Base-by-base conservation (phyloP, 2,797 vertebrate species). In the Coreius guichenoti region DNA sequence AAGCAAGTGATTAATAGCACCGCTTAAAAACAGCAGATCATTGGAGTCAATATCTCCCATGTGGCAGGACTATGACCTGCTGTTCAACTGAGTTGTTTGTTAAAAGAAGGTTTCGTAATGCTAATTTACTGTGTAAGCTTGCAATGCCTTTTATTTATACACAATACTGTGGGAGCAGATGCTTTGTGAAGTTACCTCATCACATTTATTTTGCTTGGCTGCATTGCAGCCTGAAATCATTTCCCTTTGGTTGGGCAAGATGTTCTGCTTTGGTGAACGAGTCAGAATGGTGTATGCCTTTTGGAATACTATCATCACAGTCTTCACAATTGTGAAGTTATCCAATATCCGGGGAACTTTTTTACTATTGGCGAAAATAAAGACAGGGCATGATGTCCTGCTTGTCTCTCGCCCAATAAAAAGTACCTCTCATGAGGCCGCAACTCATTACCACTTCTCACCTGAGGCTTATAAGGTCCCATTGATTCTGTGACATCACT, bases 401-500 rank as follows among this genome's bases (percentile, higher is more conserved):
- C 70, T 70, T 91, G 91, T 91, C 89, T 92, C 90, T 90, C 86
- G 85, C 89, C 91, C 89, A 85, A 90, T 91, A 90, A 93, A 94
- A 93, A 91, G 88, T 87, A 88, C 91, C 90, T 89, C 92, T 92
- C 93, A 90, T 81, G 92, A 88, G 94, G 89, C 88, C 58, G 68
- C 81, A 86, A 90, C 92, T 93, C 92, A 93, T 93, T 91, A 93
- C 90, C 76, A 79, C 85, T 58, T 88, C 88, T 92, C 91, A 92
- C 92, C 91, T 90, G 92, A 92, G 93, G 93, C 90, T 93, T 94
- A 94, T 94, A 94, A 93, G 93, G 89, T 90, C 87, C 81, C 90
- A 95, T 94, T 93, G 93, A 95, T 94, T 91, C 90, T 86, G 87
- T 93, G 94, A 92, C 93, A 94, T 90, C 86, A 69, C 92, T 93